These are phyloP conservation scores for Porites divaricata DNA, from an alignment of 92 coral and sea anemone species.

Conservation along the genomic window DNA sequence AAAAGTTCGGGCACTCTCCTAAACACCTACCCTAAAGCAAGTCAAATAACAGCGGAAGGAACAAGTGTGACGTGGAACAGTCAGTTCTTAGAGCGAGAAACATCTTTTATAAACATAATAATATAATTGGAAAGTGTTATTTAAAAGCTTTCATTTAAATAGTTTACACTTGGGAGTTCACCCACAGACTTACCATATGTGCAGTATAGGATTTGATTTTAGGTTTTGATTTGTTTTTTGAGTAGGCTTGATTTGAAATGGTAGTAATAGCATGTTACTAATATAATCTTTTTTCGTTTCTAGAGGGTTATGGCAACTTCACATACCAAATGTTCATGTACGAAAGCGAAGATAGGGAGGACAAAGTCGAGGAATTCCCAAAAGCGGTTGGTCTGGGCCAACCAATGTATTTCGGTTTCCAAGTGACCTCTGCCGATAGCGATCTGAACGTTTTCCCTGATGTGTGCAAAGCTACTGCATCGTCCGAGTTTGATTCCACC, in stretches of 20 bases:
- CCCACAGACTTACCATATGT: too few species aligned
- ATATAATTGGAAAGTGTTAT: too few species aligned
- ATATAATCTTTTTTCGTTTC: neutral
- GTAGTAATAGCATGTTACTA: neutral
- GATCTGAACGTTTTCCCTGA: slow-evolving; percentile 66
- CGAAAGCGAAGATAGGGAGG: slow-evolving; percentile 47
- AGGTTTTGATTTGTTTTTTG: neutral
- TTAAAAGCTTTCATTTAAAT: too few species aligned
- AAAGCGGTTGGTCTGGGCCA: slow-evolving; percentile 54
- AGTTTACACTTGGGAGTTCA: too few species aligned
- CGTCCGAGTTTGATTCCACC: slow-evolving; percentile 56
- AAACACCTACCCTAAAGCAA: too few species aligned
- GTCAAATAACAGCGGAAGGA: too few species aligned
- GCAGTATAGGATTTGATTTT: too few species aligned
- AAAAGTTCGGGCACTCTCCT: too few species aligned
- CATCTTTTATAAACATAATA: too few species aligned
- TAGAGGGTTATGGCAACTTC: slow-evolving; percentile 79
- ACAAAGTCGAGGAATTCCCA: slow-evolving; percentile 56
- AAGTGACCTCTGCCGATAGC: slow-evolving; percentile 56
- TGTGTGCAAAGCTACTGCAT: slow-evolving; percentile 74
- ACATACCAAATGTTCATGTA: slow-evolving; percentile 86
- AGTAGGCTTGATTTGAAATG: neutral
- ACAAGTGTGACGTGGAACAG: too few species aligned
- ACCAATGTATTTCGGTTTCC: slow-evolving; percentile 68
- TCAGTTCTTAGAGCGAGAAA: too few species aligned